These are phyloP conservation scores for Sylvilagus floridanus DNA, from an alignment of 2,797 vertebrate genomes.

Conservation along the genomic window DNA sequence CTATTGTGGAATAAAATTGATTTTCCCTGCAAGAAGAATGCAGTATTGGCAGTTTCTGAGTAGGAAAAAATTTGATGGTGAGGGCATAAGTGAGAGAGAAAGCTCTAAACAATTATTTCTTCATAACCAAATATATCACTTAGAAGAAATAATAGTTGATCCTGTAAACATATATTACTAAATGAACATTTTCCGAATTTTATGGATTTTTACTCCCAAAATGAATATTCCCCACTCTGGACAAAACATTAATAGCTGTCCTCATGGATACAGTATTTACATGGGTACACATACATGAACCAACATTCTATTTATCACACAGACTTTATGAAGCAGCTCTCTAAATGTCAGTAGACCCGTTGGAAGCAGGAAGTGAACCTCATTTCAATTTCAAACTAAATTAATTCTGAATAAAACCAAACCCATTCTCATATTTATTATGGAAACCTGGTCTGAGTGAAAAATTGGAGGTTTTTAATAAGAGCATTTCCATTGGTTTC, in stretches of 20 bases:
- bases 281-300: neutral
- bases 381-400: constrained; percentile 87
- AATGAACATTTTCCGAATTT: constrained; percentile 55
- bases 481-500: constrained; percentile 81
- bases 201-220: constrained; percentile 63
- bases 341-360: constrained; percentile 83
- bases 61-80: neutral
- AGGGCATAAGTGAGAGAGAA: neutral
- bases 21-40: neutral
- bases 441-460: constrained; percentile 81
- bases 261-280: neutral
- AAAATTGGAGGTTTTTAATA: constrained; percentile 87
- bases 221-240: constrained; percentile 46
- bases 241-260: constrained; percentile 60
- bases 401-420: constrained; percentile 88
- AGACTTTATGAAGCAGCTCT: constrained; percentile 55
- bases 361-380: constrained; percentile 82
- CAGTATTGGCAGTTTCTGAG: neutral
- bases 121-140: constrained; percentile 7
- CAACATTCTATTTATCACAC: neutral
- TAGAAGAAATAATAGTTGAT: constrained; percentile 47
- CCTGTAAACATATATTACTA: constrained; percentile 58
- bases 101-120: constrained; percentile 7
- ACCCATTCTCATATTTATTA: constrained; percentile 85
- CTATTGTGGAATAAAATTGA: neutral